A percentile compares a stretch with the other conserved stretches of the same genome.
phyloP scores from a whole-genome alignment of 2,888 invertebrate species.

The Mystacides longicornis region DNA sequence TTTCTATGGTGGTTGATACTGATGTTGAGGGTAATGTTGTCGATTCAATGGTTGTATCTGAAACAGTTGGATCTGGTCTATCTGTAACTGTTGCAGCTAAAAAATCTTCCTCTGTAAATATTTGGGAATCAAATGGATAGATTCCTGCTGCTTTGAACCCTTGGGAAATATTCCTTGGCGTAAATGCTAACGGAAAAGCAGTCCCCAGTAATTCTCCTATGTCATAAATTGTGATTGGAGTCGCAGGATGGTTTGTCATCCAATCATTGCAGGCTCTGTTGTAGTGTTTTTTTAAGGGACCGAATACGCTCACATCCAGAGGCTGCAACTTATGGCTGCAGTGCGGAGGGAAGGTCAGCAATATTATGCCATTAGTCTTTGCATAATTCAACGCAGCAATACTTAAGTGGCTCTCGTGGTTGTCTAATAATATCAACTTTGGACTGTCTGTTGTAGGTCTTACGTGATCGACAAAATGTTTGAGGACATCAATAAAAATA shows the following conservation, averaged over 20 bases:
- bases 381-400: neutral
- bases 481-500: neutral
- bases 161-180: neutral
- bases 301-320: neutral
- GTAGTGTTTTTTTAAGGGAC: neutral
- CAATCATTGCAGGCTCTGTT: neutral
- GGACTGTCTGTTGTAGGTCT: neutral
- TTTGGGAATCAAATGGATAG: neutral
- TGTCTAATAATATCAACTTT: neutral
- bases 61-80: neutral
- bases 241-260: neutral
- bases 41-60: neutral
- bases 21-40: neutral
- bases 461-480: neutral
- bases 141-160: neutral
- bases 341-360: slow-evolving; percentile 4
- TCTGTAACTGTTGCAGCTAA: neutral
- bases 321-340: slow-evolving; percentile 5
- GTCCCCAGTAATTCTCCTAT: neutral
- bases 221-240: neutral
- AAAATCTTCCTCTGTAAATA: neutral
- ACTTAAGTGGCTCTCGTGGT: neutral
- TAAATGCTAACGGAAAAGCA: neutral
- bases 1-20: neutral
- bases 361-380: neutral